Percentiles rank a stretch among this genome's conserved stretches.
phyloP scores from a whole-genome alignment of 2,888 invertebrate species.

The Xiphydria camelus region DNA sequence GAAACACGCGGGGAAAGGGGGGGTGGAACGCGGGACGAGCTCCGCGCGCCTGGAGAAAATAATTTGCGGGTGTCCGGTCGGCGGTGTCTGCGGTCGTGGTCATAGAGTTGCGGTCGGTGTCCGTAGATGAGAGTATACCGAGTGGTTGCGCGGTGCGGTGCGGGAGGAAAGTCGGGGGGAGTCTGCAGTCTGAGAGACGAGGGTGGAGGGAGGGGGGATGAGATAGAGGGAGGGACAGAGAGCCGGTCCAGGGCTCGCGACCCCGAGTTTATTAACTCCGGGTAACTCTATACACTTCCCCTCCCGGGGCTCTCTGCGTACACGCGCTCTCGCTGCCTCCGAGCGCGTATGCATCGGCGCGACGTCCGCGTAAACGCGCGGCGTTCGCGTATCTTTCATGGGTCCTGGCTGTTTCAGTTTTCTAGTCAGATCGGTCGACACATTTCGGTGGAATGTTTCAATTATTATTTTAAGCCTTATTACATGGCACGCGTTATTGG shows the following conservation, averaged over 20 bases:
- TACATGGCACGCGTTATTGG: too few relatives aligned
- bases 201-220: conserved; percentile 13
- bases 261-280: conserved; percentile 46
- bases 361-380: too few relatives aligned
- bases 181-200: conserved; percentile 2
- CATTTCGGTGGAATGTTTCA: too few relatives aligned
- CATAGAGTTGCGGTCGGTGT: conserved; percentile 38
- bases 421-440: too few relatives aligned
- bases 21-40: conserved; percentile 34
- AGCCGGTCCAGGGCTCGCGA: conserved; percentile 29
- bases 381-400: too few relatives aligned
- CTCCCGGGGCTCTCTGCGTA: conserved; percentile 19
- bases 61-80: conserved; percentile 49
- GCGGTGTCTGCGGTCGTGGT: conserved; percentile 45
- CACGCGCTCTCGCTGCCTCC: conserved; percentile 23
- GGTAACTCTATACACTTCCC: conserved; percentile 39
- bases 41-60: conserved; percentile 43
- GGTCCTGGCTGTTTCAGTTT: too few relatives aligned
- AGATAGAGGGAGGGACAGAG: conserved; percentile 22
- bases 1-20: conserved; percentile 7
- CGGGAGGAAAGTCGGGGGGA: conserved; percentile 4
- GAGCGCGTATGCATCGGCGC: too few relatives aligned
- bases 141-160: conserved; percentile 16
- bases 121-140: conserved; percentile 40
- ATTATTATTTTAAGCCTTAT: too few relatives aligned